Evolutionary conservation across 2,113 vertebrate genomes (phyloP).

Genomic region (Macrotus californicus): DNA sequence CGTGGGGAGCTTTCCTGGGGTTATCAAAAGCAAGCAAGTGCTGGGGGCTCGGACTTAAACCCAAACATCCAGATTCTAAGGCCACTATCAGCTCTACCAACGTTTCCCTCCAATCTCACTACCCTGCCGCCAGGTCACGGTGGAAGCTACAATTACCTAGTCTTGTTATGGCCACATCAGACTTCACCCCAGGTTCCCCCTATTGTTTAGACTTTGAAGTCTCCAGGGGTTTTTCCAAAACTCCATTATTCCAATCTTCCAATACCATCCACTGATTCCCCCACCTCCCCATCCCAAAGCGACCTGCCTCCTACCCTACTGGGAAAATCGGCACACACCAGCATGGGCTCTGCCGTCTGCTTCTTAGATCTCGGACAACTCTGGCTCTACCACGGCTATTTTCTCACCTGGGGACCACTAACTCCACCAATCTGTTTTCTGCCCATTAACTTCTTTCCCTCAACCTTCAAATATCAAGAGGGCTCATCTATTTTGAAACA

Average conservation of each 20-base stretch:
- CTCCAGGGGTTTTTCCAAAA: not conserved
- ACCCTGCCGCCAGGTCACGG: not conserved
- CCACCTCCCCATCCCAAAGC: not conserved
- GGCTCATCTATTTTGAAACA: not conserved
- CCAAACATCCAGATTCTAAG: not conserved
- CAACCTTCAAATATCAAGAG: not conserved
- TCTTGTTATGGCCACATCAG: not conserved
- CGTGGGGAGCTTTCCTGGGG: not conserved
- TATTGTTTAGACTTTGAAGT: not conserved
- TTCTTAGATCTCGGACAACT: not conserved
- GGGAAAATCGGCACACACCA: not conserved
- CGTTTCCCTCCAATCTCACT: not conserved
- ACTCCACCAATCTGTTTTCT: not conserved
- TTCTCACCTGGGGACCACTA: not conserved
- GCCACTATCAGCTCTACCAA: not conserved
- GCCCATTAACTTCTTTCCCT: not conserved
- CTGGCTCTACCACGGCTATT: not conserved
- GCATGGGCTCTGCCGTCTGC: accelerated
- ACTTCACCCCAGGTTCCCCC: not conserved
- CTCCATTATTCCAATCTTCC: not conserved
- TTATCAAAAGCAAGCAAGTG: not conserved
- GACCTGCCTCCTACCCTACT: accelerated
- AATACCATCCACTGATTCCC: not conserved
- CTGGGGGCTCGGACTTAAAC: not conserved
- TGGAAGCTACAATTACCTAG: not conserved